Conservation (phyloP, 2,797 vertebrate genomes). For the Sebastes dallii region DNA sequence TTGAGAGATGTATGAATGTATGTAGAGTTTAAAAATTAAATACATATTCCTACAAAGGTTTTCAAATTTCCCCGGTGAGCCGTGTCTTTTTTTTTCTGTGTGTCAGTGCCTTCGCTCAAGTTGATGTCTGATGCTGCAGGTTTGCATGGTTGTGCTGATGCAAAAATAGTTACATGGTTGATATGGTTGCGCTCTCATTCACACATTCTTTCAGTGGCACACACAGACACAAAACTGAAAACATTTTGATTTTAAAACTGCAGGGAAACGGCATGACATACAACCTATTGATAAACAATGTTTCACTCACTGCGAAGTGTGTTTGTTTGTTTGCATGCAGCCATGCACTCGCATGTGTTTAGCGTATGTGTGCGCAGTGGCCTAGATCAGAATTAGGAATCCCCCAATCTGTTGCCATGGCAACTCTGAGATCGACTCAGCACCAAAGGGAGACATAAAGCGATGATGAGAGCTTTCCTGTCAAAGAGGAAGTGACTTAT, state of each 20-base stretch:
- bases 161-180: constrained; percentile 9
- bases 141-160: neutral
- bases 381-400: constrained; percentile 60
- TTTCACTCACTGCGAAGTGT: neutral
- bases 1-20: constrained; percentile 80
- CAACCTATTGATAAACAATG: neutral
- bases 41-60: constrained; percentile 74
- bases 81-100: constrained; percentile 32
- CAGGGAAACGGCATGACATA: neutral
- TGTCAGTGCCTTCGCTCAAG: neutral
- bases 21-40: constrained; percentile 79
- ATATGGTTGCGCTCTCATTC: constrained; percentile 2
- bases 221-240: neutral
- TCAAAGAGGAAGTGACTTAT: constrained; percentile 43
- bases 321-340: constrained; percentile 3
- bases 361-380: constrained; percentile 12
- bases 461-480: constrained; percentile 26
- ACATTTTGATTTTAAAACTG: constrained; percentile 3
- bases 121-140: neutral
- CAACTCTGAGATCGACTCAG: constrained; percentile 60
- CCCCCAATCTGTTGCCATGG: constrained; percentile 72
- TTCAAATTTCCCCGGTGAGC: constrained; percentile 62
- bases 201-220: constrained; percentile 4
- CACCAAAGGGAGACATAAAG: constrained; percentile 16
- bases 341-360: neutral